Percentiles rank a stretch among this genome's conserved stretches.
These are phyloP conservation scores for Hydrotaea diabolus DNA, from an alignment of 2,888 invertebrate genomes.

Conservation along the genomic window DNA sequence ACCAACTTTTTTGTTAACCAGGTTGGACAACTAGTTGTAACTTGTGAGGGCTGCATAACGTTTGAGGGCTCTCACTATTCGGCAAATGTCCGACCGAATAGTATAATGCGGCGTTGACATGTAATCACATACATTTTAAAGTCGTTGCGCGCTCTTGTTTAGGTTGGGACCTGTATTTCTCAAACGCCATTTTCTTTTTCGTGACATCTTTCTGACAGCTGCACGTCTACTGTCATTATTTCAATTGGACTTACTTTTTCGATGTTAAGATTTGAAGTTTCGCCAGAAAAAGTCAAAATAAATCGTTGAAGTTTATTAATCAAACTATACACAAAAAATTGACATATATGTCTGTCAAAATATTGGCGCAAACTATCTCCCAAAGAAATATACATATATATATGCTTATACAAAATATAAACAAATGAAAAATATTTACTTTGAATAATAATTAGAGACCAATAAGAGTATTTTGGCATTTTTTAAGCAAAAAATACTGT, in stretches of 20 bases:
- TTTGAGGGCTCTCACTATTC: too few relatives aligned
- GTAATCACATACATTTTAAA: too few relatives aligned
- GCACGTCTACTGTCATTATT: slow-evolving; percentile 47
- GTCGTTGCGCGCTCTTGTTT: too few relatives aligned
- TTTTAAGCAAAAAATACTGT: slow-evolving; percentile 62
- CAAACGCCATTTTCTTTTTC: too few relatives aligned
- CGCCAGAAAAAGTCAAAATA: slow-evolving; percentile 60
- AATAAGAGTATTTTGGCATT: slow-evolving; percentile 57
- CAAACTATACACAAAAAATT: slow-evolving; percentile 57
- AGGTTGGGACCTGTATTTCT: too few relatives aligned
- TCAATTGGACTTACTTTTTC: slow-evolving; percentile 40
- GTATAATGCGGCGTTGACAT: too few relatives aligned
- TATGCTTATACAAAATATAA: slow-evolving; percentile 67
- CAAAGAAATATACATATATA: slow-evolving; percentile 62
- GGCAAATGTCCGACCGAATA: too few relatives aligned
- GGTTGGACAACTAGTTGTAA: too few relatives aligned
- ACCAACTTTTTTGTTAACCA: too few relatives aligned
- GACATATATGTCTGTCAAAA: slow-evolving; percentile 68
- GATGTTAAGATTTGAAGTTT: slow-evolving; percentile 66
- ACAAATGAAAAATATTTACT: slow-evolving; percentile 42
- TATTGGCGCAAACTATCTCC: slow-evolving; percentile 65
- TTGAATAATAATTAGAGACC: slow-evolving; percentile 56
- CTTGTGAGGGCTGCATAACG: too few relatives aligned
- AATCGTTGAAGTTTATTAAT: slow-evolving; percentile 69
- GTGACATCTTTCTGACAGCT: background rate